Conservation (phyloP, 2,888 invertebrate genomes). For the Caenorhabditis sp. region DNA sequence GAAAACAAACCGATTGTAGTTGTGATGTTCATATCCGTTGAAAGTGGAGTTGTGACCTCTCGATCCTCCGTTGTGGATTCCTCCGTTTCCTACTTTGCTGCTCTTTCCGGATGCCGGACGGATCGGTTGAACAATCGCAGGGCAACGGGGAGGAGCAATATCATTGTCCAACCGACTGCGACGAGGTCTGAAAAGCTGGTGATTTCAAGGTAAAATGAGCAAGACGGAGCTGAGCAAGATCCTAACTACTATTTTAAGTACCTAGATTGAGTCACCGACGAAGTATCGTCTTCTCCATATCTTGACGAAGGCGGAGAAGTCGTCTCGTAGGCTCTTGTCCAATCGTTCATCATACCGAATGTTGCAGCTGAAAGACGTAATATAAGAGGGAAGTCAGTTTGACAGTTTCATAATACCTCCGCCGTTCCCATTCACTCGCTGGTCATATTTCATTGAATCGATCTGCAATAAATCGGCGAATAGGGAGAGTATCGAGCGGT, state of each 20-base stretch:
- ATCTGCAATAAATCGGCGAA: conserved; percentile 35
- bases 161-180: conserved; percentile 53
- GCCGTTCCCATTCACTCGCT: conserved; percentile 32
- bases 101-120: conserved; percentile 20
- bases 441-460: conserved; percentile 56
- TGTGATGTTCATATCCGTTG: conserved; percentile 42
- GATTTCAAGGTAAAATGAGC: neutral
- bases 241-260: too few relatives aligned
- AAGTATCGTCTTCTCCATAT: conserved; percentile 51
- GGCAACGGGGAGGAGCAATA: conserved; percentile 27
- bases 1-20: conserved; percentile 17
- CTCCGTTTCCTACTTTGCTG: neutral
- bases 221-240: too few relatives aligned
- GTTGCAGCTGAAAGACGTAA: conserved; percentile 13
- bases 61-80: conserved; percentile 19
- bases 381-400: neutral
- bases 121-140: conserved; percentile 25
- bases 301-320: conserved; percentile 56
- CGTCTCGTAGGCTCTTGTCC: conserved; percentile 25
- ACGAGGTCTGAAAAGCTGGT: conserved; percentile 34
- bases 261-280: conserved; percentile 47
- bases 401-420: conserved; percentile 18
- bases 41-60: conserved; percentile 44
- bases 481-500: conserved; percentile 25
- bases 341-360: conserved; percentile 52